Evolutionary conservation across 2,888 invertebrate genomes (phyloP).

Genomic region (Polyommatus icarus): DNA sequence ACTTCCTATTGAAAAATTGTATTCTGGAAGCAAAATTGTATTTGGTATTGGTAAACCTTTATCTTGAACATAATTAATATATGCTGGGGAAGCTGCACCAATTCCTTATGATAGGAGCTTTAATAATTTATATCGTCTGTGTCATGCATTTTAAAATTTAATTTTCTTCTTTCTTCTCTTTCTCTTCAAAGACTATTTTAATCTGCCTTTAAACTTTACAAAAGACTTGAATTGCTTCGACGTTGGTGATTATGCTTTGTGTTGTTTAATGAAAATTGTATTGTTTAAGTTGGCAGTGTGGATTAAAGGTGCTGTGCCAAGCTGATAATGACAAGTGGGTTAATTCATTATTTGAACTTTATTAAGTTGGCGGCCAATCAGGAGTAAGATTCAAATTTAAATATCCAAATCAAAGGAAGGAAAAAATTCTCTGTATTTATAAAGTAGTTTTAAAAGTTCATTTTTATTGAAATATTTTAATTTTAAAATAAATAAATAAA

Average conservation of each 20-base stretch:
- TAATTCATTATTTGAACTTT: background rate
- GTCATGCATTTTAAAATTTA: background rate
- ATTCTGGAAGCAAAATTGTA: too few species aligned
- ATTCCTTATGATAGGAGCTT: background rate
- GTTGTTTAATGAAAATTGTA: conserved; percentile 15
- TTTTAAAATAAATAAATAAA: too few species aligned
- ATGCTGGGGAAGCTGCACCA: background rate
- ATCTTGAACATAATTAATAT: too few species aligned
- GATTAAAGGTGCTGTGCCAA: background rate
- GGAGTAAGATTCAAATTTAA: too few species aligned
- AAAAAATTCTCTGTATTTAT: too few species aligned
- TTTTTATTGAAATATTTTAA: too few species aligned
- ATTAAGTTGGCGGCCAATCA: background rate
- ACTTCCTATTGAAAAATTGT: too few species aligned
- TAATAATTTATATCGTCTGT: background rate
- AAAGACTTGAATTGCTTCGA: conserved; percentile 1
- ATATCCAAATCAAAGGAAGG: too few species aligned
- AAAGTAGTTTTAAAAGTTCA: too few species aligned
- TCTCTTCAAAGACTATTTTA: background rate
- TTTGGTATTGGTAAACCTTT: too few species aligned
- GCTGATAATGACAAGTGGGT: background rate
- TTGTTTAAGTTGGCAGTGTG: background rate
- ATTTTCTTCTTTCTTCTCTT: too few species aligned
- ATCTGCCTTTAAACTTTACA: background rate
- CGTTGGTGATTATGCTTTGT: conserved; percentile 16